Base-by-base conservation (phyloP, 1,140 invertebrate species). In the Hycleus phaleratus region DNA sequence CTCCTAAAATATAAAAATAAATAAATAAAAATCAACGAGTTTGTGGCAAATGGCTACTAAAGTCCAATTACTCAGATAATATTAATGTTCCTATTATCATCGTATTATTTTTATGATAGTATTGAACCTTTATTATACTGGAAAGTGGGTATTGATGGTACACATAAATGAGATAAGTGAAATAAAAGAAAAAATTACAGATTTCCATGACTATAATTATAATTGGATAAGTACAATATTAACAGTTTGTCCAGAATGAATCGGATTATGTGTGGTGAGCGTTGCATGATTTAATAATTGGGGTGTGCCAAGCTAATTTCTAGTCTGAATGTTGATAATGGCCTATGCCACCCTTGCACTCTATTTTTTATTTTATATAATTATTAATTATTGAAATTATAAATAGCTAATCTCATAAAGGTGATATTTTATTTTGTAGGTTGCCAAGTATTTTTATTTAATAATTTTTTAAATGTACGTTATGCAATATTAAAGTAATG, bases 21-120 rank as follows among this genome's bases (percentile, higher is more conserved):
- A 18, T 18, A 18, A 18, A 18, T 18, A 18, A 18, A 62, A 69
- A 69, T 69, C 69, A 71, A 68, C 69, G 69, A 71, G 57, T 7
- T 55, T 58, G 63, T 63, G 58, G 63, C 60, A 57, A 32, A 46
- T 47, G 44, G 57, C 60, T 64, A 61, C 60, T 58, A 56, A 32
- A 59, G 63, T 64, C 63, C 63, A 32, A 64, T 64, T 60, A 59
- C 46, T 60, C 45, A 56, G 49, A 59, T 56, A 55, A 56, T 60
- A 60, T 54, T 59, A 61, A 52, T 61, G 59, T 61, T 61, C 59
- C 53, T 60, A 54, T 60, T 46, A 60, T 60, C 47, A 60, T 46
- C 39, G 51, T 53, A 53, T 53, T 53, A 53, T 53, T 53, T 53
- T 53, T 53, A 53, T 53, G 51, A 53, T 53, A 53, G 51, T 53